A percentile compares a stretch with the other conserved stretches of the same genome.
Evolutionary conservation across 53 echinoderm and acorn worm species (phyloP).

Genomic region (Mesocentrotus franciscanus): DNA sequence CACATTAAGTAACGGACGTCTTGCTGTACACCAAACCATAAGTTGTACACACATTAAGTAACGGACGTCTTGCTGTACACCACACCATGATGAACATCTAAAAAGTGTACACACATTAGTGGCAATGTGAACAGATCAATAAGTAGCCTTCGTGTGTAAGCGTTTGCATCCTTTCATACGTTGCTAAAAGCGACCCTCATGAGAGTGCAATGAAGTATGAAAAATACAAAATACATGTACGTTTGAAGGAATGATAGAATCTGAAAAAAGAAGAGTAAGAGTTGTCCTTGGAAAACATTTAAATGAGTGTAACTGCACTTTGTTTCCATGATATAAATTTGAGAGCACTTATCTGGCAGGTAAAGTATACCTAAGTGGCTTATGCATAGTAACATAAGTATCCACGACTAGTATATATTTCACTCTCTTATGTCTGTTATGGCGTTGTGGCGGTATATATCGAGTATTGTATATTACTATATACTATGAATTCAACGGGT

Average conservation of each 20-base stretch:
- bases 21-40: no score
- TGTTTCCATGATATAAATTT: neutral
- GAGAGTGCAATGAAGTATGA: neutral
- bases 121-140: neutral
- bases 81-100: no score
- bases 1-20: no score
- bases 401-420: neutral
- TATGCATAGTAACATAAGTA: neutral
- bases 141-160: neutral
- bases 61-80: no score
- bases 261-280: neutral
- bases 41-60: no score
- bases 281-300: neutral
- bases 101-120: neutral
- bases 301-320: neutral
- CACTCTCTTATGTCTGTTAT: no score
- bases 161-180: neutral
- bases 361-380: neutral
- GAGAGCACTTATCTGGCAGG: neutral
- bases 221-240: neutral
- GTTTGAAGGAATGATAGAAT: neutral
- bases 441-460: neutral
- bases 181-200: neutral
- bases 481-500: neutral
- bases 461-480: neutral